These are phyloP conservation scores for Cathartes aura DNA, from an alignment of 2,113 vertebrate species.

Conservation along the genomic window DNA sequence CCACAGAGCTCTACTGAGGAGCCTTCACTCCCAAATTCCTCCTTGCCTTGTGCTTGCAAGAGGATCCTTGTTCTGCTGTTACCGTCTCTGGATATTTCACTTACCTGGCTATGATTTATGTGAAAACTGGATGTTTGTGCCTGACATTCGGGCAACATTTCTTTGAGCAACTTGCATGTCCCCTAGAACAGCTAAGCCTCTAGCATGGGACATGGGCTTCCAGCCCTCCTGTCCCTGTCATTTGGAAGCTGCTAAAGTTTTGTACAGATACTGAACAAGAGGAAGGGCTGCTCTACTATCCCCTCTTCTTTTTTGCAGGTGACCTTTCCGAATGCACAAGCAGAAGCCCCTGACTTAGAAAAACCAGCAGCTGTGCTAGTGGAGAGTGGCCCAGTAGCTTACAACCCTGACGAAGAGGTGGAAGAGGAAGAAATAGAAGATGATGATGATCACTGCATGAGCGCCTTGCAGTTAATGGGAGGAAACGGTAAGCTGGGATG, in stretches of 20 bases:
- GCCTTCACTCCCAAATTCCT: neutral
- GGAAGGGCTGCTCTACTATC: neutral
- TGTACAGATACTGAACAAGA: neutral
- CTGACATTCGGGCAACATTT: neutral
- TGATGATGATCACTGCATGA: slow-evolving; percentile 90
- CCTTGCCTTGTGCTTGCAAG: neutral
- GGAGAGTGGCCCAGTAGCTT: slow-evolving; percentile 90
- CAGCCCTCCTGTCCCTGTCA: rapidly evolving
- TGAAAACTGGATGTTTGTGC: neutral
- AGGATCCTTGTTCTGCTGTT: neutral
- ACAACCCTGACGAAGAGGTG: slow-evolving; percentile 80
- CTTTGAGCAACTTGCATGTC: neutral
- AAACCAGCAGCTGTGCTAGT: slow-evolving; percentile 76
- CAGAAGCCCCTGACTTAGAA: neutral
- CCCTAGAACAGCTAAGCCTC: neutral
- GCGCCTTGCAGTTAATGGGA: slow-evolving; percentile 91
- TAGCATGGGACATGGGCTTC: neutral
- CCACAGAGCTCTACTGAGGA: neutral
- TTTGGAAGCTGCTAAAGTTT: neutral
- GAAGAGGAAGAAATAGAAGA: slow-evolving; percentile 91
- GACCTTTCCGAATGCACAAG: slow-evolving; percentile 4
- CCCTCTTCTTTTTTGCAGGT: slow-evolving; percentile 37
- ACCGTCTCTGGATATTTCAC: neutral
- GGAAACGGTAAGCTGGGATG: slow-evolving; percentile 77
- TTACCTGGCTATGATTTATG: neutral